These are phyloP conservation scores for Caranx melampygus DNA, from an alignment of 2,113 vertebrate genomes.

Conservation along the genomic window DNA sequence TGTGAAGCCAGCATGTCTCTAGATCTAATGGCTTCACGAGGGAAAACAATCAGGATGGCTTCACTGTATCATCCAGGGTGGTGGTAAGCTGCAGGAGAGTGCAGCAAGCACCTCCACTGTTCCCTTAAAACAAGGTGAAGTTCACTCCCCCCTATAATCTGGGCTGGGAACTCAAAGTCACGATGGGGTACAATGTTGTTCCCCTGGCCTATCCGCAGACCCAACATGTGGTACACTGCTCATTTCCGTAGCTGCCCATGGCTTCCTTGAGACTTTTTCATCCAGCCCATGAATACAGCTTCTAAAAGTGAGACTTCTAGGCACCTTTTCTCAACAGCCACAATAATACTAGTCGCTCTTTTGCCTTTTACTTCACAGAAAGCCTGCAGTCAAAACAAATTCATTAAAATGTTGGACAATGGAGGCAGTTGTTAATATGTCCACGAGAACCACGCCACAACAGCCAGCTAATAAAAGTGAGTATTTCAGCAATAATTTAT, in stretches of 20 bases:
- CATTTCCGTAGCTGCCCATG: conserved; percentile 77
- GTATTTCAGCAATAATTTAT: no score
- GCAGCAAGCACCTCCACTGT: conserved; percentile 77
- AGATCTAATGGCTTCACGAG: conserved; percentile 90
- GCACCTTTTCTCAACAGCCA: conserved; percentile 25
- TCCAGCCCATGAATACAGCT: conserved; percentile 66
- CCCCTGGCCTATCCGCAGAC: conserved; percentile 58
- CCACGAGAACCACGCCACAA: no score
- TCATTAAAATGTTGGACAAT: neutral
- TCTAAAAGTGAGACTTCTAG: conserved; percentile 34
- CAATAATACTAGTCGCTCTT: conserved; percentile 3
- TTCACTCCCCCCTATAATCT: conserved; percentile 73
- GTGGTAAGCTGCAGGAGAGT: conserved; percentile 80
- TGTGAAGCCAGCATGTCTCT: conserved; percentile 90
- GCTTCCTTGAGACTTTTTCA: conserved; percentile 65
- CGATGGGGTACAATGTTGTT: conserved; percentile 68
- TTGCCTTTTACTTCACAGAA: conserved; percentile 1
- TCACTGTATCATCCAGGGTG: conserved; percentile 80
- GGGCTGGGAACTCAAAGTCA: conserved; percentile 72
- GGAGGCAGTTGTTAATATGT: neutral
- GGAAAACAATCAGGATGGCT: conserved; percentile 87
- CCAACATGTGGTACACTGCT: conserved; percentile 75
- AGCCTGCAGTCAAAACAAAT: neutral
- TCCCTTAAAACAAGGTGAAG: conserved; percentile 74
- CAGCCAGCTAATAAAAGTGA: no score